Conservation (phyloP, 2,888 invertebrate species). For the Drosophila meridionalis region DNA sequence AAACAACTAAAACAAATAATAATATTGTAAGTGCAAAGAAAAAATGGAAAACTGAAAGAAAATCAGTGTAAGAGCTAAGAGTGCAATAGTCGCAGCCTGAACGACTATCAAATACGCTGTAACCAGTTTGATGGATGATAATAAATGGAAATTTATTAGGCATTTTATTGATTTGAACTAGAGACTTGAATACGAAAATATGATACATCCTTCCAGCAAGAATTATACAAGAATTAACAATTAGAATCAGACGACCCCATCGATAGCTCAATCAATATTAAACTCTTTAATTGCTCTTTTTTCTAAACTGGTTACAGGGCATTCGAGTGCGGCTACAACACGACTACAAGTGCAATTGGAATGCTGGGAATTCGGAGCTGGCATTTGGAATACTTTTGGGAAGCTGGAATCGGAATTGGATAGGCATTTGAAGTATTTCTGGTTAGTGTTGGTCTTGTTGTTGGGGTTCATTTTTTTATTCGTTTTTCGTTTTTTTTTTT, state of each 20-base stretch:
- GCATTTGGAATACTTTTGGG: conserved; percentile 17
- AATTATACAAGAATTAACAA: background rate
- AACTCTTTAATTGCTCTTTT: background rate
- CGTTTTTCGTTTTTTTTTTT: background rate
- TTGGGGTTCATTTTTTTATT: background rate
- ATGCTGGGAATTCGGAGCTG: conserved; percentile 20
- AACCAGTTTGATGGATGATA: background rate
- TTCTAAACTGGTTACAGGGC: conserved; percentile 10
- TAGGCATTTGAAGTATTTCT: conserved; percentile 28
- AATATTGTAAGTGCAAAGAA: conserved; percentile 16
- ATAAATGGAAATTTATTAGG: background rate
- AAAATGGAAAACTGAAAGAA: background rate
- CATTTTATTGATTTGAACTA: background rate
- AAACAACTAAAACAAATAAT: conserved; percentile 23
- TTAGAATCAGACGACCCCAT: background rate
- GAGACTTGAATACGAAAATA: too few species aligned
- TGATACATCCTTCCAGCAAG: too few species aligned
- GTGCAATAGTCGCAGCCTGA: conserved; percentile 4
- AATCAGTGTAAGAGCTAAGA: conserved; percentile 9
- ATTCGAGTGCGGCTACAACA: conserved; percentile 10
- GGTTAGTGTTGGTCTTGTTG: conserved; percentile 17
- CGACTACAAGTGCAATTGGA: conserved; percentile 24
- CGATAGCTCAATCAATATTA: background rate
- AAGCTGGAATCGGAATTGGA: conserved; percentile 10
- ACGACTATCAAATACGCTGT: conserved; percentile 26